These are phyloP conservation scores for Hormiphora californensis DNA, from an alignment of 37 sponge, comb jelly and placozoan species.

Conservation along the genomic window DNA sequence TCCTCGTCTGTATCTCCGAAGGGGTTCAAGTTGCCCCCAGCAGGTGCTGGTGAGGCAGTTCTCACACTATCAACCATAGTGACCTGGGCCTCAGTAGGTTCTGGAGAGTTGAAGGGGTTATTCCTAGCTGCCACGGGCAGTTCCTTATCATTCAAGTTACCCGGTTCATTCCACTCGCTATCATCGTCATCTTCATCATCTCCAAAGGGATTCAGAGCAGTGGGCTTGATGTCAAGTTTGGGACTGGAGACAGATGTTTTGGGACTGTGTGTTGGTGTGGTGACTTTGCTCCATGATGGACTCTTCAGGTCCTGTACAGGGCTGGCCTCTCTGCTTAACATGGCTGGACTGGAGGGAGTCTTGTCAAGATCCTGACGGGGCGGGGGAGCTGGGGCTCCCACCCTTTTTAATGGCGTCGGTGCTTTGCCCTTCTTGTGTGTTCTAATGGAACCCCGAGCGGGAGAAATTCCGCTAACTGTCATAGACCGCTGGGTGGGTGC, in stretches of 20 bases:
- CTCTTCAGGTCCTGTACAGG: too few relatives aligned
- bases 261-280: too few relatives aligned
- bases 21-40: background rate
- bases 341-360: background rate
- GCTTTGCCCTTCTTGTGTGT: slow-evolving; percentile 52
- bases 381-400: slow-evolving; percentile 10
- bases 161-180: background rate
- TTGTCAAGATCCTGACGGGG: slow-evolving; percentile 28
- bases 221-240: too few relatives aligned
- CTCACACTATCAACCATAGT: background rate
- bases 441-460: background rate
- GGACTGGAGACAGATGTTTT: too few relatives aligned
- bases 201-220: slow-evolving; percentile 40
- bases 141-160: background rate
- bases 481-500: background rate
- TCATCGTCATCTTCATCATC: background rate
- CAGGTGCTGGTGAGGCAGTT: background rate
- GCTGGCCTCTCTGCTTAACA: too few relatives aligned
- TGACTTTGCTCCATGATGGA: too few relatives aligned
- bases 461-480: background rate
- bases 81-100: background rate
- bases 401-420: background rate
- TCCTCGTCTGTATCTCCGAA: slow-evolving; percentile 40
- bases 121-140: background rate
- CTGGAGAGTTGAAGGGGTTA: slow-evolving; percentile 37